A percentile compares a stretch with the other conserved stretches of the same genome.
Conservation (phyloP, 2,797 vertebrate species). For the Eidolon dupreanum region DNA sequence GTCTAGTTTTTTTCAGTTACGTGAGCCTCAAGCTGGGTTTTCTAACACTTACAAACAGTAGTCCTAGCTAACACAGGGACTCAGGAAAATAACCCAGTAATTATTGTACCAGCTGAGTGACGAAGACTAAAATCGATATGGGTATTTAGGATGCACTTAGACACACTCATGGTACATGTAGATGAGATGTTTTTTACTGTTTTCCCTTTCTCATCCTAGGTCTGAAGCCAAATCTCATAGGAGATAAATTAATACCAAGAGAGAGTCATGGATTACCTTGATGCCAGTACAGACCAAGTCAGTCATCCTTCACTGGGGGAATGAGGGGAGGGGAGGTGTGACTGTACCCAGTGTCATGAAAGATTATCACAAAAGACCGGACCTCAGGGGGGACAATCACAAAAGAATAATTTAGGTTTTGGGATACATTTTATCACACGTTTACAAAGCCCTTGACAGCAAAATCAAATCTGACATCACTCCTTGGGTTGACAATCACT, state of each 20-base stretch:
- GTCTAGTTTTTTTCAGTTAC: not conserved
- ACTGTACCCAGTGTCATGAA: not conserved
- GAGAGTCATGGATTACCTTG: not conserved
- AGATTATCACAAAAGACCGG: not conserved
- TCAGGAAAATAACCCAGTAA: not conserved
- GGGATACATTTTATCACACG: not conserved
- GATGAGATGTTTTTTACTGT: not conserved
- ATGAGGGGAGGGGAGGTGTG: accelerated
- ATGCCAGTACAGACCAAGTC: not conserved
- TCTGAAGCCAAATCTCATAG: constrained; percentile 3
- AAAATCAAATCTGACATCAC: constrained; percentile 68
- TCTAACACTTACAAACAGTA: not conserved
- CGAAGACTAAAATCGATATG: not conserved
- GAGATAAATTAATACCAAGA: not conserved
- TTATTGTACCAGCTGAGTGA: not conserved
- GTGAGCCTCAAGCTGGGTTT: not conserved
- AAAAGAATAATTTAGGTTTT: not conserved
- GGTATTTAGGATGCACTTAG: not conserved
- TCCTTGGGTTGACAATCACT: not conserved
- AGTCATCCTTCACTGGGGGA: too few species aligned
- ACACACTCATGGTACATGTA: not conserved
- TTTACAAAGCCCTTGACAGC: constrained; percentile 14
- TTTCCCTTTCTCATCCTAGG: not conserved
- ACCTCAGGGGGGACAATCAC: not conserved
- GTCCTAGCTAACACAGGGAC: not conserved